Evolutionary conservation across 2,888 invertebrate species (phyloP), one percentile per base, ranked within the genome.

Genomic region (Nematopogon swammerdamellus): DNA sequence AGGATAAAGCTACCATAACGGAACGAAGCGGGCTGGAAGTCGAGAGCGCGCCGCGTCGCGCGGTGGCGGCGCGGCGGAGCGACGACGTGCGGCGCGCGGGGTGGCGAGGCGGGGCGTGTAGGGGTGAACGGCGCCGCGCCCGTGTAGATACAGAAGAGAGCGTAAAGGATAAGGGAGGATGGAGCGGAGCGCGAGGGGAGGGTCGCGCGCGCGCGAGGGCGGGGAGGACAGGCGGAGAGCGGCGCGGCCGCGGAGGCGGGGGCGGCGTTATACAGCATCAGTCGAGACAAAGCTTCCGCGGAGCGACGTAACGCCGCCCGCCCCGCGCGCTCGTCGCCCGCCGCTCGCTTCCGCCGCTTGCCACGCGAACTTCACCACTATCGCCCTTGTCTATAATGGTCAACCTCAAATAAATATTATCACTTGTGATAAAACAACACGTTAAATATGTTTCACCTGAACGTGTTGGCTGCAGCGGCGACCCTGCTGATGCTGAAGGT

Each of bases 401-500:
- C 14, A 36, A 36, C 36, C 11, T 14, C 8, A 36, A 14, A 14
- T 36, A 36, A 36, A 36, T 36, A 36, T 8, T 14, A 36, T 36
- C 14, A 36, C 36, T 4, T 14, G 6, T 14, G 25, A 25, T 25
- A 25, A 25, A 4, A 8, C 8, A 8, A 25, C 8, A 6, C 25
- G 25, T 36, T 14, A 8, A 36, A 3, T 14, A 36, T 36, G 36
- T 8, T 36, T 36, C n/a, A 14, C 36, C 11, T 14, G 36, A 6
- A 14, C 36, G 36, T 8, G 8, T 36, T 36, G 8, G n/a, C 36
- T 14, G 36, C n/a, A 36, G 58, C 54, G 55, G 58, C 65, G 60
- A 63, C 65, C 54, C 62, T 72, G 62, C 70, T 73, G 57, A 66
- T 72, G 58, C 67, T 68, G 49, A 60, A 64, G 51, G 55, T 65